A percentile compares a stretch with the other conserved stretches of the same genome.
Evolutionary conservation across 2,797 vertebrate species (phyloP).

Genomic region (Labeo calbasu): DNA sequence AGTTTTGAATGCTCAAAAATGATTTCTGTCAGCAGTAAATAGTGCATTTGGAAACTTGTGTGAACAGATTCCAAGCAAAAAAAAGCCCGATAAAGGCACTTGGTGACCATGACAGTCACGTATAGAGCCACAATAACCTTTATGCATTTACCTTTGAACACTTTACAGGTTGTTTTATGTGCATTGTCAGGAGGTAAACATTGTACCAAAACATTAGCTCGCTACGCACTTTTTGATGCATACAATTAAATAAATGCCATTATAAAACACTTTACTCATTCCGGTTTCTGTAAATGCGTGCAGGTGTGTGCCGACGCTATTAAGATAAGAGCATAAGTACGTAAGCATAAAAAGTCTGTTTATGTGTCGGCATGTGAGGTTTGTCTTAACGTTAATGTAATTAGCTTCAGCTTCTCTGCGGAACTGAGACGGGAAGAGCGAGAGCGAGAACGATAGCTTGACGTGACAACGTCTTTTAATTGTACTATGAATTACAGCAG

Average conservation of each 20-base stretch:
- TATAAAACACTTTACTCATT: constrained; percentile 24
- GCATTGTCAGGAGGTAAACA: not conserved
- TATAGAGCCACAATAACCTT: not conserved
- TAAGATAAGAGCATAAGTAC: constrained; percentile 34
- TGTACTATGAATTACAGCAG: constrained; percentile 51
- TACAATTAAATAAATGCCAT: not conserved
- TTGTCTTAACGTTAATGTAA: constrained; percentile 41
- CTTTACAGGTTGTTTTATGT: not conserved
- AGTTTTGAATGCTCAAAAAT: constrained; percentile 23
- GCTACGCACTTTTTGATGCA: not conserved
- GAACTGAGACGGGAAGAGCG: not conserved
- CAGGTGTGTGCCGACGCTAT: constrained; percentile 21
- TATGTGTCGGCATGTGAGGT: not conserved
- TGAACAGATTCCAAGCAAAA: constrained; percentile 1
- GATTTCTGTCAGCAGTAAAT: constrained; percentile 36
- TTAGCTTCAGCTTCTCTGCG: constrained; percentile 14
- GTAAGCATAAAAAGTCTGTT: constrained; percentile 9
- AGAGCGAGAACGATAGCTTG: not conserved
- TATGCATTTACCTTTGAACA: not conserved
- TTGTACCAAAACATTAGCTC: not conserved
- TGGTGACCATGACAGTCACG: constrained; percentile 11
- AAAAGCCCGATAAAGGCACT: constrained; percentile 13
- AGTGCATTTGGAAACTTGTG: constrained; percentile 6
- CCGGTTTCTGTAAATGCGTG: not conserved
- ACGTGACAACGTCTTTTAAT: constrained; percentile 55